Base-by-base conservation (phyloP, 2,888 invertebrate genomes). In the Mimumesa dahlbomi region DNA sequence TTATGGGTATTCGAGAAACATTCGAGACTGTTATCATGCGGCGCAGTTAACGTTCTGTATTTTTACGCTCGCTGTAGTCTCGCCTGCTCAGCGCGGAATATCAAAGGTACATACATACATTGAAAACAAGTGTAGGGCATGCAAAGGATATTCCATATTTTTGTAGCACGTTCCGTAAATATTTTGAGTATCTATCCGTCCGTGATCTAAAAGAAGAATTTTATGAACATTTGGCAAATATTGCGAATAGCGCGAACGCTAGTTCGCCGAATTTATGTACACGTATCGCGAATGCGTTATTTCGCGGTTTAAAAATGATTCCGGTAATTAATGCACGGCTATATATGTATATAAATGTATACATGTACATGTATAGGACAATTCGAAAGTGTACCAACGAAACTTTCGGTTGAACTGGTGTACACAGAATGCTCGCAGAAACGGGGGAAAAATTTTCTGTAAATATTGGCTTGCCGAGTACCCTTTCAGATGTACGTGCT, bases 191-290 rank as follows among this genome's bases (percentile, higher is more conserved):
- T 22, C 64, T 52, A 61, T 42, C 48, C 56, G 25, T 40, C 34
- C 34, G 25, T 19, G 56, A 25, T 49, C 54, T 40, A 58, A 72
- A 49, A 69, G 53, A 46, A 34, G 54, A 56, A 48, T 59, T 72
- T 50, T 40, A 69, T 58, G 69, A 72, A 72, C 64, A 64, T 63
- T 69, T 64, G 64, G 1, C 43, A 64, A 69, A 64, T 58, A 69
- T 36, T 36, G 14, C 34, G 34, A n/a, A 34, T n/a, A 3, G 34
- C 34, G n/a, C 34, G 34, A n/a, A 34, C n/a, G 34, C 34, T 9
- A 4, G 34, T 11, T n/a, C 34, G n/a, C 34, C n/a, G n/a, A 34
- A 34, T 4, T 3, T 34, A n/a, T n/a, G n/a, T n/a, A n/a, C 34
- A n/a, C 34, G 34, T 34, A 11, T 11, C 34, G 43, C 22, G 58